phyloP scores from a whole-genome alignment of 2,888 invertebrate genomes.

The Brachycybe producta region DNA sequence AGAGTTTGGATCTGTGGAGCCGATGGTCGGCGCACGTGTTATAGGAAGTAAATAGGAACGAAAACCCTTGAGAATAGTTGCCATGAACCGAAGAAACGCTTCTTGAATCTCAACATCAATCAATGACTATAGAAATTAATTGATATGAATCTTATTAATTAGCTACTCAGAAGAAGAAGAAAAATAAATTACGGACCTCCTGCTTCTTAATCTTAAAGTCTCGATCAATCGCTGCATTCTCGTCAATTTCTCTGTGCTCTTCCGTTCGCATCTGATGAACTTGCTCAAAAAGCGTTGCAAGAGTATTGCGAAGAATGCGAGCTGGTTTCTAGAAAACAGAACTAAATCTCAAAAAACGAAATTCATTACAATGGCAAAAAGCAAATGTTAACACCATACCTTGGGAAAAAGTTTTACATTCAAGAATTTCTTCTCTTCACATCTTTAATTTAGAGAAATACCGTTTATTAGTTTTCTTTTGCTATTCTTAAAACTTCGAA shows the following conservation, averaged over 20 bases:
- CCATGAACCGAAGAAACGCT: slow-evolving; percentile 91
- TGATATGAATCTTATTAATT: not conserved
- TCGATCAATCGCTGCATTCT: slow-evolving; percentile 53
- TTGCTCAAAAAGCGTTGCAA: slow-evolving; percentile 59
- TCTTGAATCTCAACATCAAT: slow-evolving; percentile 92
- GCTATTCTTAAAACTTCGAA: too few relatives aligned
- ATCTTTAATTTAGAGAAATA: slow-evolving; percentile 43
- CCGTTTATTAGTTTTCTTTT: too few relatives aligned
- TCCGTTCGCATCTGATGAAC: slow-evolving; percentile 26
- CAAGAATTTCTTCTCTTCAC: slow-evolving; percentile 73
- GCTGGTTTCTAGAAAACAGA: slow-evolving; percentile 16
- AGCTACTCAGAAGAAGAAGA: slow-evolving; percentile 16
- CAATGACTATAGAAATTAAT: slow-evolving; percentile 26
- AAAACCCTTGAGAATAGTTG: slow-evolving; percentile 79
- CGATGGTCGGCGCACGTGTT: slow-evolving; percentile 80
- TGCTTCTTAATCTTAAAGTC: slow-evolving; percentile 67
- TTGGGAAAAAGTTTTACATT: slow-evolving; percentile 70
- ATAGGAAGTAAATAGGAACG: slow-evolving; percentile 77
- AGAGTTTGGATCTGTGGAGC: slow-evolving; percentile 88
- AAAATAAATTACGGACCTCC: slow-evolving; percentile 44
- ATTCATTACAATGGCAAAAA: not conserved
- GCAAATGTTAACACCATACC: too few relatives aligned
- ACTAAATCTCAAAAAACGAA: not conserved
- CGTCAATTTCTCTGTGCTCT: slow-evolving; percentile 18
- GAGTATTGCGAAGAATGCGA: slow-evolving; percentile 49